Conservation (phyloP, 2,888 invertebrate species). For the Lithophane ornitopus region DNA sequence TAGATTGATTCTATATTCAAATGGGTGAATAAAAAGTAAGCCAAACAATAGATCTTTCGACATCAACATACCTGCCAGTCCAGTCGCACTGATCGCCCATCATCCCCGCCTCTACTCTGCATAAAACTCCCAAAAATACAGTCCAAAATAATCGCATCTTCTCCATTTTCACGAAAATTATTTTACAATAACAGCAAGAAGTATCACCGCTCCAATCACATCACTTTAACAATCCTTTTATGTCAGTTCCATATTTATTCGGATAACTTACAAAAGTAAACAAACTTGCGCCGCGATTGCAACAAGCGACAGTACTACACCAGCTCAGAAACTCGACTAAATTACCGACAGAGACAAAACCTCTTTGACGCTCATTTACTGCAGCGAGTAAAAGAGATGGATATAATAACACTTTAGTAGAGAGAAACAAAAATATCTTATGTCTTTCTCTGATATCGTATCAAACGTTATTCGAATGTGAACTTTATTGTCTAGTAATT, state of each 20-base stretch:
- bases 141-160: slow-evolving; percentile 82
- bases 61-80: slow-evolving; percentile 92
- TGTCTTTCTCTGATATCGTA: slow-evolving; percentile 53
- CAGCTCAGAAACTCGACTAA: slow-evolving; percentile 77
- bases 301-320: slow-evolving; percentile 64
- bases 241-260: slow-evolving; percentile 61
- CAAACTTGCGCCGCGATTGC: slow-evolving; percentile 69
- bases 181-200: slow-evolving; percentile 60
- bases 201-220: slow-evolving; percentile 71
- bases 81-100: slow-evolving; percentile 93
- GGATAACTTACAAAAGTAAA: slow-evolving; percentile 72
- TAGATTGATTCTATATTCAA: slow-evolving; percentile 44
- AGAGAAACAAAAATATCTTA: slow-evolving; percentile 59
- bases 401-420: slow-evolving; percentile 68
- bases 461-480: slow-evolving; percentile 18
- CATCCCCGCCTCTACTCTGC: slow-evolving; percentile 88
- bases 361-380: slow-evolving; percentile 34
- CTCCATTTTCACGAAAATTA: slow-evolving; percentile 77
- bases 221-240: slow-evolving; percentile 70
- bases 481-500: rapidly evolving
- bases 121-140: slow-evolving; percentile 82
- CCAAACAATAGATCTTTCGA: slow-evolving; percentile 71
- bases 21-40: slow-evolving; percentile 64
- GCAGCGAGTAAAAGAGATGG: slow-evolving; percentile 75
- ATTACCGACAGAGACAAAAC: slow-evolving; percentile 62